Percentiles rank a stretch among this genome's conserved stretches.
phyloP scores from a whole-genome alignment of 1,140 invertebrate species.

The Nephotettix cincticeps region DNA sequence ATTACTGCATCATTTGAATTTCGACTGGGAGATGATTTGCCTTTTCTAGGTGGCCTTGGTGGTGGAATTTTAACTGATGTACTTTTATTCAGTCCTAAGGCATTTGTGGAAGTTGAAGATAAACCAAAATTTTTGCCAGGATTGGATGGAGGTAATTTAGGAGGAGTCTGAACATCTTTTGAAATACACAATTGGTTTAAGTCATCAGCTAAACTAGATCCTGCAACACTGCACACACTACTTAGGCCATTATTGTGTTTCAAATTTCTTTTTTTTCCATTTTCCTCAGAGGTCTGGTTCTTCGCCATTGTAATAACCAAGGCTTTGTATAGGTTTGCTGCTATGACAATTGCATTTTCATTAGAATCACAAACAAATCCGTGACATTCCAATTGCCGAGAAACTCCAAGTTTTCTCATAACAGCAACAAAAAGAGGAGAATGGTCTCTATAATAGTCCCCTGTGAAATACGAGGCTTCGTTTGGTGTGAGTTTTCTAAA shows the following conservation, averaged over 20 bases:
- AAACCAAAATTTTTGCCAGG: neutral
- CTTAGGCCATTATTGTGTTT: slow-evolving; percentile 40
- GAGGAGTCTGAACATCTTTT: neutral
- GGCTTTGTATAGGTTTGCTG: slow-evolving; percentile 84
- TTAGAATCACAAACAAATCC: slow-evolving; percentile 84
- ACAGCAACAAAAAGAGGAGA: slow-evolving; percentile 89
- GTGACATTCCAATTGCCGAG: slow-evolving; percentile 72
- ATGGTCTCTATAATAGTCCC: slow-evolving; percentile 54
- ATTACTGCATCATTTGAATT: neutral
- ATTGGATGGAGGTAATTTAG: slow-evolving; percentile 7
- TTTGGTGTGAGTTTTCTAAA: slow-evolving; percentile 49
- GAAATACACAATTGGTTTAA: slow-evolving; percentile 3
- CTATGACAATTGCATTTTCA: slow-evolving; percentile 87
- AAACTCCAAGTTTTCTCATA: slow-evolving; percentile 74
- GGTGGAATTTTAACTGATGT: neutral
- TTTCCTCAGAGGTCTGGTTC: slow-evolving; percentile 51
- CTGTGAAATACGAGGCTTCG: slow-evolving; percentile 41
- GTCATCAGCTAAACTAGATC: slow-evolving; percentile 20
- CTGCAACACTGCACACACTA: slow-evolving; percentile 23
- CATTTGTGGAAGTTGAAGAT: neutral
- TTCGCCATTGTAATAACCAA: slow-evolving; percentile 72
- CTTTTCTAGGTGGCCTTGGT: slow-evolving; percentile 3
- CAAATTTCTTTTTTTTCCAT: slow-evolving; percentile 51
- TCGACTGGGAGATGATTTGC: neutral
- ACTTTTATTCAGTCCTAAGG: neutral